Base-by-base conservation (phyloP, 2,113 vertebrate genomes). In the Atherinomorus stipes region DNA sequence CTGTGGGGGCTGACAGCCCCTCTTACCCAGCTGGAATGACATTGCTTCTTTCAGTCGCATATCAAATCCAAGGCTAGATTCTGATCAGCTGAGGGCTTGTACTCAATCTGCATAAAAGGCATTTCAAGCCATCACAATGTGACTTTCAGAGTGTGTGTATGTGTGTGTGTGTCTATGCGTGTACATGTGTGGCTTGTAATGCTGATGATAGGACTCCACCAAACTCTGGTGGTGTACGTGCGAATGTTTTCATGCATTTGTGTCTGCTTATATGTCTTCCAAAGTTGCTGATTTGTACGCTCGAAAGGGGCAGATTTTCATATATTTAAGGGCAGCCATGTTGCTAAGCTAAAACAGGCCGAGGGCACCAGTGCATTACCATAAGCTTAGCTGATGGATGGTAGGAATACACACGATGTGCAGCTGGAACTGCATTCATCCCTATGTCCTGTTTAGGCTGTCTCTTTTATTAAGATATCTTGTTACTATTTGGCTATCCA, bases 311-410 rank as follows among this genome's bases (percentile, higher is more conserved):
- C 80, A 80, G 79, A 86, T 89, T 90, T 93, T 88, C 85, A 86
- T 87, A 85, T 87, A 84, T 89, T 90, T 91, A 78, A 89, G 69
- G 77, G 83, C 71, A 77, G 58, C 71, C 79, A 65, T 59, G 26
- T 68, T 74, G 65, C 76, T 87, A 78, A 84, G 85, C 78, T 78
- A 47, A 75, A 81, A 81, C 78, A 80, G 71, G 69, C 78, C 80
- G 80, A 87, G 77, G 80, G 60, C 62, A 83, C 68, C 85, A 82
- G 83, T 80, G 85, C 86, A 87, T 87, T 76, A 88, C 67, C 80
- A 79, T 84, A 88, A 85, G 85, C n/a, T n/a, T n/a, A n/a, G n/a
- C 87, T 88, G 87, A 84, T 28, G 49, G 73, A 88, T 87, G 76
- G 65, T 73, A 44, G 80, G 74, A 83, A 73, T 42, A 74, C 61